Conservation (phyloP, 2,797 vertebrate genomes). For the Pangasius krempfi region DNA sequence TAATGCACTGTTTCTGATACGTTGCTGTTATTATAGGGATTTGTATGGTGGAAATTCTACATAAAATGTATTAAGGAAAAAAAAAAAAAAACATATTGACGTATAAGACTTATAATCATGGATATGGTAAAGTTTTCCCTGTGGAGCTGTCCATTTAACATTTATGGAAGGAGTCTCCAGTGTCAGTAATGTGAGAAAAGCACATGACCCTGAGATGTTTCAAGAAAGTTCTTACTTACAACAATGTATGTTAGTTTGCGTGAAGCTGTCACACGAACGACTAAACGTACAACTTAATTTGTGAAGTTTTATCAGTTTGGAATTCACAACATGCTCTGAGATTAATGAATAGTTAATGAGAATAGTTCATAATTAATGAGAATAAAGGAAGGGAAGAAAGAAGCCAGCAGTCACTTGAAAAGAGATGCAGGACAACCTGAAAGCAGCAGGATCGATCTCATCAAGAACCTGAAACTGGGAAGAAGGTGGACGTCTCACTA, state of each 20-base stretch:
- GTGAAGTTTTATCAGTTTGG: background rate
- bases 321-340: background rate
- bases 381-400: background rate
- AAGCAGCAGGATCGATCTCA: background rate
- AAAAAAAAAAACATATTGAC: background rate
- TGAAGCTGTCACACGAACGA: background rate
- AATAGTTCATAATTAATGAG: no score
- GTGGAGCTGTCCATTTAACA: background rate
- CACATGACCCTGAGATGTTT: background rate
- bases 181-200: background rate
- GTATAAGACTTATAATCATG: background rate
- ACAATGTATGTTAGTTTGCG: no score
- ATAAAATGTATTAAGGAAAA: background rate
- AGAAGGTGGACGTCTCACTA: no score
- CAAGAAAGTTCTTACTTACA: background rate
- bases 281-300: background rate
- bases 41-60: background rate
- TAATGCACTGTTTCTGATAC: no score
- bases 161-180: background rate
- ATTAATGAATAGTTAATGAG: background rate
- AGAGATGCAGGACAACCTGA: background rate
- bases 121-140: background rate
- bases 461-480: background rate
- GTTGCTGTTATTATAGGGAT: no score
- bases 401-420: background rate